Evolutionary conservation across 2,797 vertebrate species (phyloP), one percentile per base, ranked within the genome.

Genomic region (Hoplostethus mediterraneus): DNA sequence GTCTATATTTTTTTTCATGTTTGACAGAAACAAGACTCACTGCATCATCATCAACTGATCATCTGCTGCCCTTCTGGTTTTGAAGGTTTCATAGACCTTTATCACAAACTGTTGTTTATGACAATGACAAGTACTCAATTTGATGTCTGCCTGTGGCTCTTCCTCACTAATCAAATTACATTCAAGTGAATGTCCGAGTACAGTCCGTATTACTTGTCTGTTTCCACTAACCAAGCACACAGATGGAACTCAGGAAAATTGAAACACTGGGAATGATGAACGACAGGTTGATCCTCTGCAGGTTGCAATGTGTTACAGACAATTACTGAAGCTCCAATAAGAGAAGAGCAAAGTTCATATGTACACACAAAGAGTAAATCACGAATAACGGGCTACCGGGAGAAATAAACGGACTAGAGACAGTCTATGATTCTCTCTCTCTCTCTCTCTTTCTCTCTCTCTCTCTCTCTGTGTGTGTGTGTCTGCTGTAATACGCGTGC

Each of bases 121-220:
- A 67, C 58, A 40, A 48, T 59, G 61, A 62, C 53, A 79, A 84
- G 75, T 81, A 79, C 88, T 87, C 74, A 86, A 77, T 90, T 82
- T 83, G 64, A 78, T 56, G 72, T 67, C 67, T 64, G 85, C 82
- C 90, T 80, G 82, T 71, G 75, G 87, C 82, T 45, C 74, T 86
- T 91, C 90, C 87, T 84, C 77, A 11, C 59, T 86, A 90, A 90
- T 86, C 66, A 57, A 76, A 88, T 91, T 82, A 86, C 70, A 55
- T 3, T 42, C 62, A 74, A 76, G 77, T 79, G 81, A 83, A 63
- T 67, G 82, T 83, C 17, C 70, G 71, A 73, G 78, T 62, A 55
- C 76, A 10, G 53, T 10, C 40, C 44, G 10, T 71, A 51, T 58
- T 55, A 51, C 52, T 80, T 63, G 74, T 45, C 62, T 72, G 68